Base-by-base conservation (phyloP, 1,140 invertebrate genomes). In the Ceratoteleas bidentatus region DNA sequence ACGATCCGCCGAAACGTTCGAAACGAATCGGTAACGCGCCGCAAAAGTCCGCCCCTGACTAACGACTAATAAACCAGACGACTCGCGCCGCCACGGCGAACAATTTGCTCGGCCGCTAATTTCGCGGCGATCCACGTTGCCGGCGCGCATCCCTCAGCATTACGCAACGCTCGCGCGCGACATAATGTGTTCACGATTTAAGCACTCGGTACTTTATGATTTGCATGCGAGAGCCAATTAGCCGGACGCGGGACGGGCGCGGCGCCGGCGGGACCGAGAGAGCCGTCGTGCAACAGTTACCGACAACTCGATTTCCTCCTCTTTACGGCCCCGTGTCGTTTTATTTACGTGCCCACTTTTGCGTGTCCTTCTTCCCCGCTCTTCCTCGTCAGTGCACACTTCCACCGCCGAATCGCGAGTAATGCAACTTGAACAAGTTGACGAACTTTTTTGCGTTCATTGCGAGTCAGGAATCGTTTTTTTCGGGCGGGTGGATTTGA, bases 161-260 rank as follows among this genome's bases (percentile, higher is more conserved):
- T 74, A 69, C 50, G 66, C 65, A 74, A 81, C 68, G 64, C 69
- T 64, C 65, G 53, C 53, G 6, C 16, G 65, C 38, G 76, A 83
- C 69, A 66, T 81, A 76, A 78, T 64, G 57, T 70, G 57, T 65
- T 58, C 66, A 75, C 70, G 66, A 81, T 85, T 83, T 83, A 81
- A 83, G 58, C 65, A 64, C 53, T 70, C 57, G 58, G 74, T 85
- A 78, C 69, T 81, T 85, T 80, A 83, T 81, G 81, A 85, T 85
- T 81, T 83, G 80, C 76, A 75, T 78, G 76, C 60, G 76, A 73
- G 73, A 77, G 68, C 64, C 76, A 77, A 81, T 85, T 85, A 85
- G 65, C 62, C 56, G 52, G 66, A 53, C 43, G 61, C 72, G 56
- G 70, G 65, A 56, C 54, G 61, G 32, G 34, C 43, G 57, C 60